These are phyloP conservation scores for Eledona agricola DNA, from an alignment of 2,888 invertebrate species.

Conservation along the genomic window DNA sequence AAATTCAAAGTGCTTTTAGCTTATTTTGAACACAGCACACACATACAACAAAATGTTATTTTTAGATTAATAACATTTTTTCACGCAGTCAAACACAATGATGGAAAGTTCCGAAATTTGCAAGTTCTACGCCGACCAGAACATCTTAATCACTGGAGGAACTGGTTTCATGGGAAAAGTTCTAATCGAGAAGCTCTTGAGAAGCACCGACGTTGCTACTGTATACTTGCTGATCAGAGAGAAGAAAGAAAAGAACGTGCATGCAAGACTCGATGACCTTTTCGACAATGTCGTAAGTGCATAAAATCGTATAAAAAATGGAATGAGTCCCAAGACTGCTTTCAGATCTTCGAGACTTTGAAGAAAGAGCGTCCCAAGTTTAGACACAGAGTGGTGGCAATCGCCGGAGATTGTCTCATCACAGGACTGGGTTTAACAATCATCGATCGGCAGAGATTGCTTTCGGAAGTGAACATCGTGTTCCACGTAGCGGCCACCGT, in stretches of 20 bases:
- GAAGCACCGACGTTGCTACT: constrained; percentile 59
- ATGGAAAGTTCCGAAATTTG: constrained; percentile 49
- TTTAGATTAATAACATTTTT: constrained; percentile 2
- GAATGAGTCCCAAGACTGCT: constrained; percentile 4
- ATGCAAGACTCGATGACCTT: constrained; percentile 72
- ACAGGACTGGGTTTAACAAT: constrained; percentile 72
- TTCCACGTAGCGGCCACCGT: constrained; percentile 95
- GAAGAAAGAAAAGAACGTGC: constrained; percentile 71
- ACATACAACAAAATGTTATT: neutral
- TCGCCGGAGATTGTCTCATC: constrained; percentile 74
- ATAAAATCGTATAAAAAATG: constrained; percentile 1
- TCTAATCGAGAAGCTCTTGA: constrained; percentile 69
- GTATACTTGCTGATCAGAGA: constrained; percentile 67
- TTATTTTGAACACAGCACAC: neutral
- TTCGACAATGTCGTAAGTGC: constrained; percentile 70
- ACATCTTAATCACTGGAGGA: constrained; percentile 62
- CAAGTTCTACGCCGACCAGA: constrained; percentile 58
- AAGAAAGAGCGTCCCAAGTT: constrained; percentile 67
- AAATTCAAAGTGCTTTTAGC: neutral
- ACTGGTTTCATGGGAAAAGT: constrained; percentile 69
- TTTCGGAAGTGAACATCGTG: constrained; percentile 72
- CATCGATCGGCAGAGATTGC: constrained; percentile 69
- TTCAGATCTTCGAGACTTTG: constrained; percentile 66
- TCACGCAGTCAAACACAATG: constrained; percentile 5
- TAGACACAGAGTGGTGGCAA: constrained; percentile 72